Evolutionary conservation across 2,113 vertebrate species (phyloP).

Genomic region (Entosphenus tridentatus): DNA sequence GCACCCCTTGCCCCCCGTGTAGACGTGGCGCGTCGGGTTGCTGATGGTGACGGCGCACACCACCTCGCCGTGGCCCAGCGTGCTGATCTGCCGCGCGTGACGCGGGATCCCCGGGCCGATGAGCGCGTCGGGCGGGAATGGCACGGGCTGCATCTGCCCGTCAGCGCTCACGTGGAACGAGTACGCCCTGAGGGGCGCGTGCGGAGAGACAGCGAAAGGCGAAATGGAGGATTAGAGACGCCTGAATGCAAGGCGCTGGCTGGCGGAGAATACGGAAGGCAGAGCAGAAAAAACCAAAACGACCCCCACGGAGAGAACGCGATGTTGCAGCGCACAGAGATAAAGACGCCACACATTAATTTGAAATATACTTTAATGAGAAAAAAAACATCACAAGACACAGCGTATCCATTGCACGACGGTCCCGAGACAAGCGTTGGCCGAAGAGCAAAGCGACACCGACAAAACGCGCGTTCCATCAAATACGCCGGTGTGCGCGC

Average conservation of each 20-base stretch:
- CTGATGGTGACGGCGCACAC: conserved; percentile 91
- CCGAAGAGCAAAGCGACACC: background rate
- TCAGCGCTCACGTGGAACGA: conserved; percentile 84
- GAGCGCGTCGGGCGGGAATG: conserved; percentile 74
- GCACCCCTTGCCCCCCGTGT: conserved; percentile 79
- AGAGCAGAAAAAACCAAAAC: too few relatives aligned
- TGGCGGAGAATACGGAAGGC: too few relatives aligned
- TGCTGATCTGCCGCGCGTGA: conserved; percentile 87
- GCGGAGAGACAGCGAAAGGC: background rate
- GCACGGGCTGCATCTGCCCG: conserved; percentile 90
- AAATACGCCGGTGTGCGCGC: background rate
- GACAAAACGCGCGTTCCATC: background rate
- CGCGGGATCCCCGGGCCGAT: conserved; percentile 73
- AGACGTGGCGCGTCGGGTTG: conserved; percentile 79
- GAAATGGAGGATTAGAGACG: rapidly evolving
- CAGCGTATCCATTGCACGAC: background rate
- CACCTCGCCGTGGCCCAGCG: conserved; percentile 71
- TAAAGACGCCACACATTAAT: background rate
- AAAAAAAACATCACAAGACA: background rate
- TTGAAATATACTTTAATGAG: background rate
- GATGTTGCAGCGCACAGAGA: background rate
- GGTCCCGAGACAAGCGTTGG: background rate
- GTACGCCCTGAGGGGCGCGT: conserved; percentile 35
- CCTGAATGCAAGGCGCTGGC: rapidly evolving
- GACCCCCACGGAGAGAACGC: too few relatives aligned